These are phyloP conservation scores for Myotis brandtii DNA, from an alignment of 2,113 vertebrate species.

Conservation along the genomic window DNA sequence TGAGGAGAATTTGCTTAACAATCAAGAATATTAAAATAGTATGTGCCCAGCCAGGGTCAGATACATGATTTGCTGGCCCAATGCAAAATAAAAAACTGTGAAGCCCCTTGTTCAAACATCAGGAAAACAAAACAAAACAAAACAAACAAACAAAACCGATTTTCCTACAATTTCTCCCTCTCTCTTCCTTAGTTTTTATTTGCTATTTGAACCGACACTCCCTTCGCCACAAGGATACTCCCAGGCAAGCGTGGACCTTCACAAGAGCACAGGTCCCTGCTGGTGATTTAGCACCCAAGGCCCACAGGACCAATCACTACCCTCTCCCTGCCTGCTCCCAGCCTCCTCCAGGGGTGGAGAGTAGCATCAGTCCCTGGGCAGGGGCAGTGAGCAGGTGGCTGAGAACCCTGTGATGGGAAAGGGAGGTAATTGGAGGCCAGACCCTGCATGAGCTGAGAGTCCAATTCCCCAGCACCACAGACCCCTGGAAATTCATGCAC, in stretches of 20 bases:
- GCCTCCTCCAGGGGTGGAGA: not conserved
- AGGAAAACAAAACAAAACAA: not conserved
- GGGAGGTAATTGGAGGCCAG: no score
- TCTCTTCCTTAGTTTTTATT: not conserved
- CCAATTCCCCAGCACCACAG: not conserved
- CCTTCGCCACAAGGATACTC: accelerated
- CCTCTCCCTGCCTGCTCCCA: not conserved
- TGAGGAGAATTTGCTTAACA: not conserved
- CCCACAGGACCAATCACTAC: no score
- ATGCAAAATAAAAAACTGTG: not conserved
- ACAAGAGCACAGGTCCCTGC: no score
- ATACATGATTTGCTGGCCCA: not conserved
- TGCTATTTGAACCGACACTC: not conserved
- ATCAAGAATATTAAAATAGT: not conserved
- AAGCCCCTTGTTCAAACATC: not conserved
- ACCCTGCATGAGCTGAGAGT: not conserved
- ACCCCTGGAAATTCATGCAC: not conserved
- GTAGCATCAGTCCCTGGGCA: not conserved
- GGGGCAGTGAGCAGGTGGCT: not conserved
- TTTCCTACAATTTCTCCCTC: not conserved
- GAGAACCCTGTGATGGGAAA: not conserved
- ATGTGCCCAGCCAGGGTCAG: not conserved
- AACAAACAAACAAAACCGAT: not conserved
- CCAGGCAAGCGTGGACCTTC: not conserved
- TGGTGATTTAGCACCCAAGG: not conserved